phyloP scores from a whole-genome alignment of 2,888 invertebrate genomes.

The Tribolium freemani region DNA sequence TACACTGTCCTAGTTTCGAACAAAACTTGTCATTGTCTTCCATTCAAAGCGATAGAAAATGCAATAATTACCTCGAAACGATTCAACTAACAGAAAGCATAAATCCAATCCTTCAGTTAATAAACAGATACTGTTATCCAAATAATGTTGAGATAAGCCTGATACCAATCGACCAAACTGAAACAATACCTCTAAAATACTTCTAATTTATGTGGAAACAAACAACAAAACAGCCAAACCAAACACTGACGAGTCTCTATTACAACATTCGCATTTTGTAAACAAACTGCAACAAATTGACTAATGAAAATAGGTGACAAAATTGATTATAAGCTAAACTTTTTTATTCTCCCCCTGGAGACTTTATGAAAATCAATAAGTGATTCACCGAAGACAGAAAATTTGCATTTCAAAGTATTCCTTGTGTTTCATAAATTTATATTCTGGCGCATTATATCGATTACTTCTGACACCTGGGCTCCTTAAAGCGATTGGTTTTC shows the following conservation, averaged over 20 bases:
- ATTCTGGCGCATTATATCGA: slow-evolving; percentile 7
- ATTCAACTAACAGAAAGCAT: slow-evolving; percentile 2
- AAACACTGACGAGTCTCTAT: not conserved
- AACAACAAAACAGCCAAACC: not conserved
- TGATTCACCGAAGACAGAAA: not conserved
- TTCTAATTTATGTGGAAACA: not conserved
- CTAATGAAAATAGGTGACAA: no score
- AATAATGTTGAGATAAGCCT: no score
- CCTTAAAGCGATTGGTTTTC: no score
- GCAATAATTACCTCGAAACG: slow-evolving; percentile 21
- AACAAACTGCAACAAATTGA: no score
- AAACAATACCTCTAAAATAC: not conserved
- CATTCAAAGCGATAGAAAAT: slow-evolving; percentile 17
- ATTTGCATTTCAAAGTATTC: slow-evolving; percentile 23
- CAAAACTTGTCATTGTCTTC: slow-evolving; percentile 23
- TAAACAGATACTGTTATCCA: no score
- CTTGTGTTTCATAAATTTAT: slow-evolving; percentile 15
- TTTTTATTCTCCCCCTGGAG: no score
- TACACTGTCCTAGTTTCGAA: slow-evolving; percentile 39
- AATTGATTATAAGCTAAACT: no score
- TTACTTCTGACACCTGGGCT: slow-evolving; percentile 5
- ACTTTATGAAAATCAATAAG: no score
- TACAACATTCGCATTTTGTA: no score
- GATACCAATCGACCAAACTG: no score
- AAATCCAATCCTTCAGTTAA: not conserved